These are phyloP conservation scores for Drosophila nigrodunni DNA, from an alignment of 1,140 invertebrate species.

Conservation along the genomic window DNA sequence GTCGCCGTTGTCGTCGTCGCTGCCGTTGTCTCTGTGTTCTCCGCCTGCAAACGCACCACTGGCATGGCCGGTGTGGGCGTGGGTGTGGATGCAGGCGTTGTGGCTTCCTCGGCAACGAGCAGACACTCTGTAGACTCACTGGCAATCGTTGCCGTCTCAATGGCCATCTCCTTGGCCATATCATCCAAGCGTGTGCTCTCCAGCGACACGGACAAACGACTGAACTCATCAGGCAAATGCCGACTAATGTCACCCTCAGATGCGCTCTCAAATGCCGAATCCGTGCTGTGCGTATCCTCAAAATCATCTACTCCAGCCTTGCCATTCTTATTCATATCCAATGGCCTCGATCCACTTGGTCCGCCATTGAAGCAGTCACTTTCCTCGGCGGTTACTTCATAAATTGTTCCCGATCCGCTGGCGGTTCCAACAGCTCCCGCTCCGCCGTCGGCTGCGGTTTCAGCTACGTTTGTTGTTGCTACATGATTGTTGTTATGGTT, in stretches of 20 bases:
- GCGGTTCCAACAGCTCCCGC: background rate
- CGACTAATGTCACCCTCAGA: conserved; percentile 82
- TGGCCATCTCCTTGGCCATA: conserved; percentile 69
- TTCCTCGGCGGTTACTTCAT: conserved; percentile 76
- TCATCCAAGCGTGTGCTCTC: conserved; percentile 78
- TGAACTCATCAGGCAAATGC: conserved; percentile 80
- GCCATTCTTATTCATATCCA: conserved; percentile 77
- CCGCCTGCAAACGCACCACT: conserved; percentile 13
- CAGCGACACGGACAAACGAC: conserved; percentile 70
- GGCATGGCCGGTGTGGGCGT: background rate
- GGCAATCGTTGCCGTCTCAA: conserved; percentile 81
- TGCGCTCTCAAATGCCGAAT: conserved; percentile 81
- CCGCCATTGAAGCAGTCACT: conserved; percentile 71
- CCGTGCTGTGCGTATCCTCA: conserved; percentile 83
- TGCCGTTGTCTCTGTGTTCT: conserved; percentile 23
- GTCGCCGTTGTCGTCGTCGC: conserved; percentile 1
- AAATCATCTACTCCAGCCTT: conserved; percentile 66
- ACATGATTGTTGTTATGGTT: conserved; percentile 36
- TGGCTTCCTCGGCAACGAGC: conserved; percentile 58
- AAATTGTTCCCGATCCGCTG: conserved; percentile 52
- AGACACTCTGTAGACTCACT: conserved; percentile 80
- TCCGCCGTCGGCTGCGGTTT: conserved; percentile 3
- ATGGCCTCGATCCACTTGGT: conserved; percentile 54
- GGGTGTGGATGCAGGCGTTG: conserved; percentile 27
- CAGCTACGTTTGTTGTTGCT: conserved; percentile 28